Conservation (phyloP, 2,888 invertebrate species). For the Choristoneura rosaceana region DNA sequence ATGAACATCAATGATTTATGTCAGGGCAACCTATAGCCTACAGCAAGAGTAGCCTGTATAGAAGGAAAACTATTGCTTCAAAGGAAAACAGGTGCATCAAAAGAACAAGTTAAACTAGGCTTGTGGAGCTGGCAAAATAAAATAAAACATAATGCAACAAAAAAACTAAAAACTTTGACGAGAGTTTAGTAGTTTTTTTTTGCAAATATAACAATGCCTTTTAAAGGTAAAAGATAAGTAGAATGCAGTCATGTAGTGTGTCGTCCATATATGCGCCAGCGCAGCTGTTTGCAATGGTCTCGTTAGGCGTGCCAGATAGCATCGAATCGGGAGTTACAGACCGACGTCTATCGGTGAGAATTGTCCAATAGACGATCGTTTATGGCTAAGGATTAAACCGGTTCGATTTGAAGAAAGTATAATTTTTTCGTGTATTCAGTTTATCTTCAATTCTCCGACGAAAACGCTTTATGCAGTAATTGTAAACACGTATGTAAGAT, state of each 20-base stretch:
- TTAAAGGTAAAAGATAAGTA: constrained; percentile 3
- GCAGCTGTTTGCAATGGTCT: constrained; percentile 49
- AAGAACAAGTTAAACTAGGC: no score
- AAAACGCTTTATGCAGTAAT: no score
- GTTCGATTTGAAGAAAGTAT: no score
- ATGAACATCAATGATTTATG: not conserved
- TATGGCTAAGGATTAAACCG: not conserved
- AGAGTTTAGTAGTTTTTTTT: not conserved
- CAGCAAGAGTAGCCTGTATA: not conserved
- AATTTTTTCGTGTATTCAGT: no score
- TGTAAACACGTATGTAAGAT: no score
- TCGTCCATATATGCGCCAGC: constrained; percentile 42
- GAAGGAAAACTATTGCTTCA: not conserved
- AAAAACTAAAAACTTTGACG: not conserved
- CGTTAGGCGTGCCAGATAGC: constrained; percentile 45
- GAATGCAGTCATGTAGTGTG: constrained; percentile 24
- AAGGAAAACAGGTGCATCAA: not conserved
- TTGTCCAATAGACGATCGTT: not conserved
- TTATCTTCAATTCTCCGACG: no score
- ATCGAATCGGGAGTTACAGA: constrained; percentile 11
- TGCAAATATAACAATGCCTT: not conserved
- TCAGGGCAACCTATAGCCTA: not conserved
- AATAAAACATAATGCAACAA: no score
- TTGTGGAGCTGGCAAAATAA: no score
- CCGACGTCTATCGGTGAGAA: not conserved